These are phyloP conservation scores for Sarcophilus harrisii DNA, from an alignment of 2,797 vertebrate genomes.

Conservation along the genomic window DNA sequence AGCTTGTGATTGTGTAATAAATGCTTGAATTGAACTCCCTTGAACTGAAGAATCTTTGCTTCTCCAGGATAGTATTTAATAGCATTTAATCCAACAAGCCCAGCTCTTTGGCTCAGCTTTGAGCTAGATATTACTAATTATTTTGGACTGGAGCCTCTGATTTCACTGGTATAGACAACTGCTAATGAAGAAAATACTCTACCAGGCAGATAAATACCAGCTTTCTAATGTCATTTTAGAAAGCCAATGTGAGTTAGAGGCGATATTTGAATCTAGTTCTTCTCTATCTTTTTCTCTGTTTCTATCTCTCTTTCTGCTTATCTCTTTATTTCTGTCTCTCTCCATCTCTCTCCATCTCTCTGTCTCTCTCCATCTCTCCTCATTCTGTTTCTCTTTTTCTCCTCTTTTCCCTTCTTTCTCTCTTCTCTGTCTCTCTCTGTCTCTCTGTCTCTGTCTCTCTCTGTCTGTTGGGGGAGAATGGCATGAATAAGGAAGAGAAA, in stretches of 20 bases:
- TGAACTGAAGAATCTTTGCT: background rate
- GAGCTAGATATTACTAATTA: background rate
- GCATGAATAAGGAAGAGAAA: background rate
- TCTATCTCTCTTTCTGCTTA: background rate
- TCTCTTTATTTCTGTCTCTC: too few relatives aligned
- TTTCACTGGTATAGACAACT: background rate
- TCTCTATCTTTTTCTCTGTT: background rate
- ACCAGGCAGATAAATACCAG: background rate
- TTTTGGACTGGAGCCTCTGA: background rate
- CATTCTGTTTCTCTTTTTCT: background rate
- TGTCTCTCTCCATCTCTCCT: background rate
- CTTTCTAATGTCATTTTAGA: background rate
- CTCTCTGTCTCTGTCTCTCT: too few relatives aligned
- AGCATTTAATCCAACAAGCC: background rate
- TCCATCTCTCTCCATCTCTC: too few relatives aligned
- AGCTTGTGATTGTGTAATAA: background rate
- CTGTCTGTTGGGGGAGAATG: background rate
- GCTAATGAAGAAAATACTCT: background rate
- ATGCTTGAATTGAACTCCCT: background rate
- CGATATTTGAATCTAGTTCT: background rate
- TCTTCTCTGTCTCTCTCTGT: background rate
- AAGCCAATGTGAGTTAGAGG: background rate
- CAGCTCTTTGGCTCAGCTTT: background rate
- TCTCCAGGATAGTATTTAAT: background rate
- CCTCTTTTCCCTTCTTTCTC: background rate